These are phyloP conservation scores for Neodiprion fabricii DNA, from an alignment of 1,140 invertebrate species.

Conservation along the genomic window DNA sequence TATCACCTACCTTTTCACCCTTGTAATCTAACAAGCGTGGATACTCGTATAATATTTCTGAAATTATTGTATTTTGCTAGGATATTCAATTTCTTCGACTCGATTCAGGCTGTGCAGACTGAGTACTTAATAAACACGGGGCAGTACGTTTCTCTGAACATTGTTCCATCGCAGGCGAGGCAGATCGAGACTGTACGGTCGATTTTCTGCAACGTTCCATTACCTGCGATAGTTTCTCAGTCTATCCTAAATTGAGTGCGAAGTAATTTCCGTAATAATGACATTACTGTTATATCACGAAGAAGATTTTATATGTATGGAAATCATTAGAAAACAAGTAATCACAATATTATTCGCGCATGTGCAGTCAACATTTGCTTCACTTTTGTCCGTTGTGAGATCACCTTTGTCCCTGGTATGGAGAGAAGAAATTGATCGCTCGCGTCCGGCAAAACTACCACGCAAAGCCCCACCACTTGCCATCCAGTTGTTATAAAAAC, in stretches of 20 bases:
- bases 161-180: background rate
- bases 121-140: background rate
- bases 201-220: background rate
- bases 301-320: background rate
- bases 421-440: no score
- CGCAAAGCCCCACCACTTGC: no score
- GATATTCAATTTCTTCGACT: conserved; percentile 12
- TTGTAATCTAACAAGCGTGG: conserved; percentile 17
- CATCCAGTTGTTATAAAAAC: no score
- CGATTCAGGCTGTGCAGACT: background rate
- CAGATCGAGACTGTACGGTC: background rate
- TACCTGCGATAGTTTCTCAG: background rate
- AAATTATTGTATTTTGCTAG: conserved; percentile 1
- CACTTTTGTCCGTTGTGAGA: no score
- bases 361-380: background rate
- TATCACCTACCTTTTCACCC: conserved; percentile 9
- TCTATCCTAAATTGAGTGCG: background rate
- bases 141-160: background rate
- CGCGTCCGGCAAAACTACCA: no score
- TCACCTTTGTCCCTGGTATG: no score
- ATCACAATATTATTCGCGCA: background rate
- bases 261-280: background rate
- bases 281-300: background rate
- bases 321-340: background rate
- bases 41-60: conserved; percentile 13